Evolutionary conservation across 2,797 vertebrate species (phyloP).

Genomic region (Monodelphis domestica): DNA sequence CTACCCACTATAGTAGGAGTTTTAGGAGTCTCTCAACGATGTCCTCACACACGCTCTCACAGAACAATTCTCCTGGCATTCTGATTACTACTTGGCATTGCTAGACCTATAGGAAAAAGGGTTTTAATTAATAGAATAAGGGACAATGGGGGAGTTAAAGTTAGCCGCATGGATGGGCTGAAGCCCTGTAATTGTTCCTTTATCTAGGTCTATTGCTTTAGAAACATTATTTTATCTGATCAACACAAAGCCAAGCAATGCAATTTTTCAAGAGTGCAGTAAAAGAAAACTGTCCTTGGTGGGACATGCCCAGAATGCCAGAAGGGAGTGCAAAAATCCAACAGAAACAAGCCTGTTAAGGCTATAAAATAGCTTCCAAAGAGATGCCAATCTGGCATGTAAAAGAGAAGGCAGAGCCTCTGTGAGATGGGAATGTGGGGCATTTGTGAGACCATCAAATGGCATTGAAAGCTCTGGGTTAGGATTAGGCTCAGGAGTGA

Average conservation of each 20-base stretch:
- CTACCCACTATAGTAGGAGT: background rate
- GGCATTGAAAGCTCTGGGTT: background rate
- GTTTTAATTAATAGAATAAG: background rate
- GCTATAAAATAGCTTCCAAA: background rate
- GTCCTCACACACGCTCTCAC: background rate
- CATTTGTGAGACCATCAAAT: background rate
- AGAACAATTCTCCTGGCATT: background rate
- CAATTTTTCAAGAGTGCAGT: background rate
- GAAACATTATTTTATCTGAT: background rate
- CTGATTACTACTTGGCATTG: background rate
- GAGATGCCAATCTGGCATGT: background rate
- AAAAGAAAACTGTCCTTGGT: background rate
- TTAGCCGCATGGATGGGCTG: background rate
- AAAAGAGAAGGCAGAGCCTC: background rate
- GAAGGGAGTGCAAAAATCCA: background rate
- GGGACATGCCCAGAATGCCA: background rate
- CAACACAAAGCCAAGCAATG: background rate
- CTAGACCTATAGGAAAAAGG: background rate
- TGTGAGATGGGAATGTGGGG: background rate
- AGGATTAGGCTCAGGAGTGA: background rate
- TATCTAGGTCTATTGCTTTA: background rate
- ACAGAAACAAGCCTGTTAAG: background rate
- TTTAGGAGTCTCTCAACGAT: background rate
- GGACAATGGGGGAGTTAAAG: background rate
- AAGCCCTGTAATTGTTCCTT: background rate